A percentile compares a stretch with the other conserved stretches of the same genome.
phyloP scores from a whole-genome alignment of 1,140 invertebrate species.

The Apis cerana region DNA sequence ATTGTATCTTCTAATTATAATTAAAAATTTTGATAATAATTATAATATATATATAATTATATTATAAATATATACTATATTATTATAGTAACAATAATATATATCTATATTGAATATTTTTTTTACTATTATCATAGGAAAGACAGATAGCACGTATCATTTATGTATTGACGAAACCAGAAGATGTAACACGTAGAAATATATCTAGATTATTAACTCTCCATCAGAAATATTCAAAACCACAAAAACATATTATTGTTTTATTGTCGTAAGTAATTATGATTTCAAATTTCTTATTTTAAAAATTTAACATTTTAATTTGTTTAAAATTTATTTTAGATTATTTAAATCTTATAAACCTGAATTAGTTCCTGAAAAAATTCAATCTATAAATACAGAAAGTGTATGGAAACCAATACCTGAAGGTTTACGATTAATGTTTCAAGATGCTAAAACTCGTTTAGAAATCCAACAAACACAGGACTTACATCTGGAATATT shows the following conservation, averaged over 20 bases:
- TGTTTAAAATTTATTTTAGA: slow-evolving; percentile 56
- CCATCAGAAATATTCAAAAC: slow-evolving; percentile 55
- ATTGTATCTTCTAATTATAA: neutral
- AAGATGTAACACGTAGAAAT: slow-evolving; percentile 76
- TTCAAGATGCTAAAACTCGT: slow-evolving; percentile 72
- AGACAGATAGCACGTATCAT: slow-evolving; percentile 70
- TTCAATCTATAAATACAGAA: slow-evolving; percentile 74
- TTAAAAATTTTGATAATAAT: neutral
- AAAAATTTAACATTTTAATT: slow-evolving; percentile 14
- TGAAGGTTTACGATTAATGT: slow-evolving; percentile 65
- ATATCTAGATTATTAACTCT: slow-evolving; percentile 67
- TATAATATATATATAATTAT: too few species aligned
- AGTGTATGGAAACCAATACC: slow-evolving; percentile 75
- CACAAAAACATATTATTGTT: slow-evolving; percentile 70
- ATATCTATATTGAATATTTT: neutral
- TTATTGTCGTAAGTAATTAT: slow-evolving; percentile 71
- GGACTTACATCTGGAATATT: slow-evolving; percentile 27
- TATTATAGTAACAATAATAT: too few species aligned
- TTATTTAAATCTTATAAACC: slow-evolving; percentile 80
- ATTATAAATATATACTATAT: too few species aligned
- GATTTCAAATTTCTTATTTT: neutral
- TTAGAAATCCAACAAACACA: slow-evolving; percentile 34
- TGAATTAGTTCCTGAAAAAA: slow-evolving; percentile 78
- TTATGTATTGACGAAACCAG: slow-evolving; percentile 76
- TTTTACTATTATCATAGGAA: slow-evolving; percentile 55